Evolutionary conservation across 2,797 vertebrate species (phyloP).

Genomic region (Protonibea diacanthus): DNA sequence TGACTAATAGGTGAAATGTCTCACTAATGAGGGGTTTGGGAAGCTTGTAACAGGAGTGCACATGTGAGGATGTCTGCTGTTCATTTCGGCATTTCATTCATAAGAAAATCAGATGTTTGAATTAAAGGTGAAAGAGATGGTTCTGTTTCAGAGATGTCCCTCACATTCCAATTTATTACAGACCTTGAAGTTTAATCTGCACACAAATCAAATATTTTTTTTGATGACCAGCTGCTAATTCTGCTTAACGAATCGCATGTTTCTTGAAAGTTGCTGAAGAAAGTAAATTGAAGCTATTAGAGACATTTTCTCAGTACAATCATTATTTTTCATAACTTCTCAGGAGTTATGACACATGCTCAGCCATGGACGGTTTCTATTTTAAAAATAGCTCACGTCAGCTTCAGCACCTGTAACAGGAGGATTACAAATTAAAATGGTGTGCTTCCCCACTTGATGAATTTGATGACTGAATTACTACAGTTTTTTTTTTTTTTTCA

Average conservation of each 20-base stretch:
- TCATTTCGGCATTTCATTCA: slow-evolving; percentile 19
- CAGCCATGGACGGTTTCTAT: slow-evolving; percentile 8
- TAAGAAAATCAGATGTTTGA: slow-evolving; percentile 41
- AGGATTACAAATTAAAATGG: slow-evolving; percentile 22
- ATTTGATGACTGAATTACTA: slow-evolving; percentile 23
- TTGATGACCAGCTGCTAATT: neutral
- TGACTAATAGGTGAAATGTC: slow-evolving; percentile 45
- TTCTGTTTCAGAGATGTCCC: neutral
- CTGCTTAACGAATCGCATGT: neutral
- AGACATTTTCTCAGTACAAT: neutral
- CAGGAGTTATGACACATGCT: neutral
- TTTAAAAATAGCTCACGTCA: slow-evolving; percentile 3
- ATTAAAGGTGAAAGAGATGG: slow-evolving; percentile 11
- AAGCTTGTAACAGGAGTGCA: slow-evolving; percentile 16
- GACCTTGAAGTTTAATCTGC: slow-evolving; percentile 27
- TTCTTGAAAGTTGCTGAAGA: neutral
- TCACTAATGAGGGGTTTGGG: slow-evolving; percentile 59
- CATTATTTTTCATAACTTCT: too few species aligned
- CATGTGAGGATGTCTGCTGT: slow-evolving; percentile 16
- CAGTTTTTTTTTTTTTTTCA: neutral
- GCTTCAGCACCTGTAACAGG: neutral
- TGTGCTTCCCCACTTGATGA: slow-evolving; percentile 31
- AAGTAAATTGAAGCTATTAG: neutral
- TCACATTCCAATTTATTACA: slow-evolving; percentile 38
- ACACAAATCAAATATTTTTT: slow-evolving; percentile 41